Percentiles rank a stretch among this genome's conserved stretches.
Conservation (phyloP, 1,140 invertebrate genomes). For the Drosophila sucinea region DNA sequence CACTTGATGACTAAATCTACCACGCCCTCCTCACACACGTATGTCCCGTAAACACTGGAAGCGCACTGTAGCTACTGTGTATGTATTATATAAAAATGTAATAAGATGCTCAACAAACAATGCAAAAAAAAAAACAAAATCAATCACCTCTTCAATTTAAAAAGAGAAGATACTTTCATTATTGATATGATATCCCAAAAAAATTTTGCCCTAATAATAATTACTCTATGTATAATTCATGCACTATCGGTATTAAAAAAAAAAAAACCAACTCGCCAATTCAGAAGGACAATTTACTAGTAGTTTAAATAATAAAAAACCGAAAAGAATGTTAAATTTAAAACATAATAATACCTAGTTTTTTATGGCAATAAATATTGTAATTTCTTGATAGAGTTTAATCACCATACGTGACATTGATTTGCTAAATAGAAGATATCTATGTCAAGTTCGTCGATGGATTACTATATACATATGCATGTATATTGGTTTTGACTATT, state of each 20-base stretch:
- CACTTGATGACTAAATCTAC: background rate
- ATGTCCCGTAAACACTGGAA: background rate
- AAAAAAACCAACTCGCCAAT: background rate
- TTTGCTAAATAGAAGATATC: no score
- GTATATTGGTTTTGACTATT: no score
- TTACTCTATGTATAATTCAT: slow-evolving; percentile 5
- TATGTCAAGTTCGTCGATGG: no score
- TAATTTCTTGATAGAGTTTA: background rate
- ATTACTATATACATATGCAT: no score
- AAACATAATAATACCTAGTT: background rate
- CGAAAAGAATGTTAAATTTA: slow-evolving; percentile 2
- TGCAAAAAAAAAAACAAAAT: background rate
- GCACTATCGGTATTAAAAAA: slow-evolving; percentile 4
- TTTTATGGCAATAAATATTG: background rate
- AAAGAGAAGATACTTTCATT: background rate
- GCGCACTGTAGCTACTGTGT: slow-evolving; percentile 1
- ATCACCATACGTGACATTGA: no score
- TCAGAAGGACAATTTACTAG: slow-evolving; percentile 1
- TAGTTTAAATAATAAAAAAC: background rate
- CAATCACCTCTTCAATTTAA: background rate
- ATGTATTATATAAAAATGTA: slow-evolving; percentile 7
- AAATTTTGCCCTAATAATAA: slow-evolving; percentile 2
- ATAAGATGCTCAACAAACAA: background rate
- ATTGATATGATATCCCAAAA: background rate
- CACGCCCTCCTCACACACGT: background rate